Percentiles rank a stretch among this genome's conserved stretches.
phyloP scores from a whole-genome alignment of 1,140 invertebrate species.

The Pomacea maculata region DNA sequence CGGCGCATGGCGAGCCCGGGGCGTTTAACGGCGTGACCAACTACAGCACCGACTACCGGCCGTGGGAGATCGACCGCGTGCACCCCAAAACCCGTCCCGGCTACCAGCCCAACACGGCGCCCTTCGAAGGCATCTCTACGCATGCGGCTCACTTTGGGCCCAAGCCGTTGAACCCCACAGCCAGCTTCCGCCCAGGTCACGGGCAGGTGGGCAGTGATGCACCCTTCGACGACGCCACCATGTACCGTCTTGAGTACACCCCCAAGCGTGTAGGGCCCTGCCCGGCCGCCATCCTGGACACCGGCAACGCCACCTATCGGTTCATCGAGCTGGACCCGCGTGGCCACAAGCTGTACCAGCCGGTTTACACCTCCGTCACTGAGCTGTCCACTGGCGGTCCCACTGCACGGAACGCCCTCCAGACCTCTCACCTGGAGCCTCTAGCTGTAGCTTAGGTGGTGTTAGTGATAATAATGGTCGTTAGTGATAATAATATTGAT shows the following conservation, averaged over 20 bases:
- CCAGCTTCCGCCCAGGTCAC: constrained; percentile 56
- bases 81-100: constrained; percentile 42
- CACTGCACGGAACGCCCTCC: neutral
- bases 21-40: constrained; percentile 63
- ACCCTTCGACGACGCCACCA: constrained; percentile 61
- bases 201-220: constrained; percentile 43
- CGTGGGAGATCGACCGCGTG: constrained; percentile 54
- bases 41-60: constrained; percentile 61
- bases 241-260: constrained; percentile 63
- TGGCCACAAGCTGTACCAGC: constrained; percentile 57
- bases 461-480: too few relatives aligned
- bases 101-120: constrained; percentile 57
- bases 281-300: constrained; percentile 56
- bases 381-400: neutral
- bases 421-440: neutral
- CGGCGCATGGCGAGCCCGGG: constrained; percentile 42
- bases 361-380: constrained; percentile 31
- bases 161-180: constrained; percentile 35
- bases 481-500: too few relatives aligned
- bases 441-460: constrained; percentile 11
- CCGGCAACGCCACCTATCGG: constrained; percentile 30
- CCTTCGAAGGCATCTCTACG: constrained; percentile 63
- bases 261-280: constrained; percentile 56
- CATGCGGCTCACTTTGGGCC: constrained; percentile 60
- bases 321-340: constrained; percentile 44